These are phyloP conservation scores for Lycorma delicatula DNA, from an alignment of 1,140 invertebrate genomes.

Conservation along the genomic window DNA sequence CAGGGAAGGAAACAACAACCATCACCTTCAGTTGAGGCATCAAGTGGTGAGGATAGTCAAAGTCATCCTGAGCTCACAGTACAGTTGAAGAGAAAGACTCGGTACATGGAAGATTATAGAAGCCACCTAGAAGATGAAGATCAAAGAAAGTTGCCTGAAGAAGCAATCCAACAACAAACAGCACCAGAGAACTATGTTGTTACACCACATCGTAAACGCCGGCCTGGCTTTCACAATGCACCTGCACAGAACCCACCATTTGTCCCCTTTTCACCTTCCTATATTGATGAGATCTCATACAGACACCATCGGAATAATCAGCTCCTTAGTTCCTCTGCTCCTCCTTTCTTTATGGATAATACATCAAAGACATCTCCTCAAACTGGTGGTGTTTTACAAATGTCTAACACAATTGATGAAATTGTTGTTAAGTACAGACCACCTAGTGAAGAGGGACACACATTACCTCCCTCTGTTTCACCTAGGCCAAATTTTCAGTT, in stretches of 20 bases:
- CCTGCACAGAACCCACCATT: constrained; percentile 77
- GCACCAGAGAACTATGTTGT: constrained; percentile 58
- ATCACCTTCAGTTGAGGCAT: constrained; percentile 4
- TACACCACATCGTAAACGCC: constrained; percentile 69
- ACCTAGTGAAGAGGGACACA: constrained; percentile 52
- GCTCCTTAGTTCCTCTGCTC: constrained; percentile 56
- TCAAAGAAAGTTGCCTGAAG: constrained; percentile 39
- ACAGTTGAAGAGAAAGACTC: constrained; percentile 23
- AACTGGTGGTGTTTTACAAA: constrained; percentile 24
- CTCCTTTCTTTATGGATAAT: constrained; percentile 52
- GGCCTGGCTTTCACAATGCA: constrained; percentile 75
- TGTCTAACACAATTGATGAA: constrained; percentile 19
- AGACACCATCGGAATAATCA: constrained; percentile 39
- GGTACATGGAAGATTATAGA: constrained; percentile 29
- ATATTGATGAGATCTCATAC: constrained; percentile 49
- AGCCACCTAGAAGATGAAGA: constrained; percentile 24
- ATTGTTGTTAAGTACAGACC: constrained; percentile 51
- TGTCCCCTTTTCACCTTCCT: constrained; percentile 63
- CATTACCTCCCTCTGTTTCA: constrained; percentile 38
- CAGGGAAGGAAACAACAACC: constrained; percentile 11
- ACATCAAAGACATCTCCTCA: constrained; percentile 44
- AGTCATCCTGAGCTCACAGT: constrained; percentile 2
- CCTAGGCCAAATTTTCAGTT: constrained; percentile 32
- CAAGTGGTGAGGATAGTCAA: constrained; percentile 21
- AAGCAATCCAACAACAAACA: constrained; percentile 38